Base-by-base conservation (phyloP, 1,140 invertebrate genomes). In the Plutomurus gul region DNA sequence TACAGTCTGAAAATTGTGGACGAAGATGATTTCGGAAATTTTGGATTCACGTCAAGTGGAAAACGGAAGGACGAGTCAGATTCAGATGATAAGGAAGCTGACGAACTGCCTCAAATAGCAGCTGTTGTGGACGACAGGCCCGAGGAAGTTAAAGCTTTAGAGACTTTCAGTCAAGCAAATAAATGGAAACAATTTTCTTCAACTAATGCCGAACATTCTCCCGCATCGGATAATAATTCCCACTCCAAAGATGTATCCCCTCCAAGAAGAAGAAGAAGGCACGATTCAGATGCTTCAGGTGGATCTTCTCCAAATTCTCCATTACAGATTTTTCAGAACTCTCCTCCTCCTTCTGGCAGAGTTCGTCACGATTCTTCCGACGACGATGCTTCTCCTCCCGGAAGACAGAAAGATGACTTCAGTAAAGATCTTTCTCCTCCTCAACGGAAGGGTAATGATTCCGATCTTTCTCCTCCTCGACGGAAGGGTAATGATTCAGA, bases 71-170 rank as follows among this genome's bases (percentile, higher is more conserved):
- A 78, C 91, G 91, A 91, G 27, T 95, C 97, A 85, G 94, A 96
- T 87, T 94, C 92, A 0, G 95, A 95, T 8, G 92, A 94, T 85
- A 92, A 97, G 85, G 94, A 97, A 87, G 94, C 92, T 0, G 90
- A 97, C 79, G 91, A 97, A 95, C 20, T 82, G 0, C 96, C 96
- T 6, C 92, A 94, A 85, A 92, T 97, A 82, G 95, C 93, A n/a
- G 95, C 92, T 37, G 90, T 97, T 79, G 90, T 96, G 56, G 96
- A 97, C 87, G 95, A 97, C 51, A 88, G 94, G 82, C 93, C 92
- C 16, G 89, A 90, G 33, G 90, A 92, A 83, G 85, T 94, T 1
- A 89, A 88, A 84, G 87, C 90, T 82, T 84, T 90, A 79, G 89
- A 94, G 87, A 87, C 91, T 51, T 91, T 90, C 83, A 87, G 89